Evolutionary conservation across 2,797 vertebrate species (phyloP).

Genomic region (Hyperoplus lanceolatus): DNA sequence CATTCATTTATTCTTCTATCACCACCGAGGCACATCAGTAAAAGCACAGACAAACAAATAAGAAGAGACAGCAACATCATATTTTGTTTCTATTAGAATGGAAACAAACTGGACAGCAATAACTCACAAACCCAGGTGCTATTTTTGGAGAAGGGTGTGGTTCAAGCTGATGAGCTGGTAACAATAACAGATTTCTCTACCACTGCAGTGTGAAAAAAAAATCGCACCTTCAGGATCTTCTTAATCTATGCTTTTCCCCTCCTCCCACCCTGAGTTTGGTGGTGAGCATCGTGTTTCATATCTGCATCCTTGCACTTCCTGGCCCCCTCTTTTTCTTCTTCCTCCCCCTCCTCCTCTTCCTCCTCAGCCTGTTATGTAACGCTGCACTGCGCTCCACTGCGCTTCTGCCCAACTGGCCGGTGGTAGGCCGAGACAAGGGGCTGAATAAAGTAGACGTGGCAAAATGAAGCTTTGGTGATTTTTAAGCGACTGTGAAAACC

Average conservation of each 20-base stretch:
- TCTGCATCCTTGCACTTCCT: conserved; percentile 68
- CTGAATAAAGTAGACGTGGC: conserved; percentile 75
- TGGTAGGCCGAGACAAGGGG: conserved; percentile 58
- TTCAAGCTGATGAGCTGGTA: conserved; percentile 36
- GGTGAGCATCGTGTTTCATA: conserved; percentile 66
- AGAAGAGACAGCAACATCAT: conserved; percentile 34
- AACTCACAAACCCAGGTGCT: conserved; percentile 23
- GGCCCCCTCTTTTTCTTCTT: conserved; percentile 49
- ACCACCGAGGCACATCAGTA: conserved; percentile 33
- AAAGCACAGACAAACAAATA: conserved; percentile 52
- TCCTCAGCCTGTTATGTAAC: conserved; percentile 78
- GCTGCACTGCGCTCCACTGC: conserved; percentile 75
- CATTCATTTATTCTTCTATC: conserved; percentile 30
- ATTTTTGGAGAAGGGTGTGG: conserved; percentile 64
- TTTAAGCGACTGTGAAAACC: conserved; percentile 72
- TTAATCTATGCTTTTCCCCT: conserved; percentile 8
- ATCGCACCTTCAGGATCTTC: conserved; percentile 55
- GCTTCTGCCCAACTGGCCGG: conserved; percentile 65
- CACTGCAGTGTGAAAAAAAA: conserved; percentile 48
- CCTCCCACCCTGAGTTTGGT: conserved; percentile 28
- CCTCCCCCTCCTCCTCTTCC: conserved; percentile 63
- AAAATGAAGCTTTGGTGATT: conserved; percentile 73
- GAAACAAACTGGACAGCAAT: not conserved
- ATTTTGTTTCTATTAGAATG: conserved; percentile 38
- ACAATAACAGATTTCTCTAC: conserved; percentile 42